A percentile compares a stretch with the other conserved stretches of the same genome.
Conservation (phyloP, 2,113 vertebrate genomes). For the Dicaeum eximium region DNA sequence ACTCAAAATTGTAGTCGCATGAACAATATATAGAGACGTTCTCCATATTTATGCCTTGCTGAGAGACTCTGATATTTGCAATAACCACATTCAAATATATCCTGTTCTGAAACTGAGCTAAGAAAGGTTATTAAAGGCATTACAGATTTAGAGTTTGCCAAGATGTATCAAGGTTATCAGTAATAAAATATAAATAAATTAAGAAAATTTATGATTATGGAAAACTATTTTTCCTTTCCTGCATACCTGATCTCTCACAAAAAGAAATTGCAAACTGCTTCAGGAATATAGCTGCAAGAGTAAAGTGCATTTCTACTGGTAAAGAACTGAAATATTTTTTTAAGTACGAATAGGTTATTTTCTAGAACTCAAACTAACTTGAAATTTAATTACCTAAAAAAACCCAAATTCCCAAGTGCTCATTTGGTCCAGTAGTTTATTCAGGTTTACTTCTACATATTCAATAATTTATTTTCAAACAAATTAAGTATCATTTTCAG, state of each 20-base stretch:
- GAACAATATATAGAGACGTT: background rate
- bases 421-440: background rate
- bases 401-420: background rate
- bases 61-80: background rate
- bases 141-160: background rate
- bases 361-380: background rate
- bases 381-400: background rate
- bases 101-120: background rate
- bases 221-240: background rate
- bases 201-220: background rate
- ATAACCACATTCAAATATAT: background rate
- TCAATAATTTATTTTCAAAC: background rate
- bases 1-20: background rate
- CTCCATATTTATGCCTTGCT: background rate
- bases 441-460: background rate
- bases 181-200: background rate
- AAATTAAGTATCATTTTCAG: background rate
- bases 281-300: background rate
- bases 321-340: background rate
- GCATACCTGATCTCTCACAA: background rate
- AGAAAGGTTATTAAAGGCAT: background rate
- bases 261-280: background rate
- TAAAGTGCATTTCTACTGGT: background rate
- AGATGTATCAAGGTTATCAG: background rate
- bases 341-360: background rate